Conservation (phyloP, 37 sponge, comb jelly and placozoan species). For the Mnemiopsis leidyi region DNA sequence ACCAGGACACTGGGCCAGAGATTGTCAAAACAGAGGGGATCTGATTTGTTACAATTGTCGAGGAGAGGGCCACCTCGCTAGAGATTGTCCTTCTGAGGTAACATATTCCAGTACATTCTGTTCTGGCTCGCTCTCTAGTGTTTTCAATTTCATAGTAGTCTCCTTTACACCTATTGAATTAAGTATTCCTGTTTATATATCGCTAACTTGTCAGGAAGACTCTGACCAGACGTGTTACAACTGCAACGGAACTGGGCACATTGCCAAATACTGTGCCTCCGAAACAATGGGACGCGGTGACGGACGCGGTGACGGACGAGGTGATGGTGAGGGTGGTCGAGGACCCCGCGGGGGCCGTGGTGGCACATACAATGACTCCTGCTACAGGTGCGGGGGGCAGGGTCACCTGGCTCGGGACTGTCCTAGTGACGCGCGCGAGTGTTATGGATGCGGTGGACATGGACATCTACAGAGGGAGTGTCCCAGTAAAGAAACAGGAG, state of each 20-base stretch:
- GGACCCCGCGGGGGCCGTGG: background rate
- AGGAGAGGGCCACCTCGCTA: constrained; percentile 14
- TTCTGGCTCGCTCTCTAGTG: too few species aligned
- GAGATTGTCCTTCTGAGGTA: constrained; percentile 27
- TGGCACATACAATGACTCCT: background rate
- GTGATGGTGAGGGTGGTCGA: background rate
- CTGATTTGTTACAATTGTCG: background rate
- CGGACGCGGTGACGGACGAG: background rate
- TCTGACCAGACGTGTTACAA: constrained; percentile 22
- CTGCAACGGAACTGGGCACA: constrained; percentile 53
- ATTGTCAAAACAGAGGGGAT: background rate
- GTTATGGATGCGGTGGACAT: constrained; percentile 11
- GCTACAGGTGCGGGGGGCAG: constrained; percentile 23
- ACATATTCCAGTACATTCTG: background rate
- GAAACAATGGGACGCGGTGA: background rate
- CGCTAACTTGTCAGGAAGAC: background rate
- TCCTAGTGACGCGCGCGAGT: constrained; percentile 10
- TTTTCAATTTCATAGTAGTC: too few species aligned
- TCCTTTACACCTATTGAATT: too few species aligned
- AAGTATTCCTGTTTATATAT: background rate
- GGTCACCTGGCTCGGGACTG: constrained; percentile 40
- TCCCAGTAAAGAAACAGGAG: background rate
- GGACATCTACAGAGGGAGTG: constrained; percentile 31
- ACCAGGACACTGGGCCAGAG: constrained; percentile 11
- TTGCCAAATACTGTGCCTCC: constrained; percentile 46